Evolutionary conservation across 30 jellyfish, hydroid and myxozoan species (phyloP).

Genomic region (Morbakka virulenta): DNA sequence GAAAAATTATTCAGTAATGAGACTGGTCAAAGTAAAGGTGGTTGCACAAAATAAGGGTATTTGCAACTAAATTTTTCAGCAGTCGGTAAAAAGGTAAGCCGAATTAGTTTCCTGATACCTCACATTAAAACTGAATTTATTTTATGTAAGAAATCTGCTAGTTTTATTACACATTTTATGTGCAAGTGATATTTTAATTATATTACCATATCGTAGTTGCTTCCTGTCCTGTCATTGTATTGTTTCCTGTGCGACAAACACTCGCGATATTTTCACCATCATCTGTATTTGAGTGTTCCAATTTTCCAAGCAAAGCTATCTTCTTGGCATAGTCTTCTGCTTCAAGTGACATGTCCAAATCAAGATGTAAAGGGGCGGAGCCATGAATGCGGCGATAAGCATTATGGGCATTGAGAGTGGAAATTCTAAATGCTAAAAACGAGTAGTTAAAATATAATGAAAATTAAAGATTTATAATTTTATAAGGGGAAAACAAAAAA

Average conservation of each 20-base stretch:
- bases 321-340: constrained; percentile 87
- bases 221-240: constrained; percentile 79
- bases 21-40: too few relatives aligned
- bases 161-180: too few relatives aligned
- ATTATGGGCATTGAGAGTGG: constrained; percentile 86
- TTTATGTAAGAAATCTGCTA: too few relatives aligned
- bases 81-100: too few relatives aligned
- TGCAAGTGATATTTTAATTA: too few relatives aligned
- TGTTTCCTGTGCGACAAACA: constrained; percentile 73
- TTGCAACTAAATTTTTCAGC: too few relatives aligned
- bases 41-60: too few relatives aligned
- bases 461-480: neutral
- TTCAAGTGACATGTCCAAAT: constrained; percentile 71
- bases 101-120: too few relatives aligned
- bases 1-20: too few relatives aligned
- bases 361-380: constrained; percentile 50
- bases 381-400: constrained; percentile 71
- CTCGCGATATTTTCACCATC: constrained; percentile 98
- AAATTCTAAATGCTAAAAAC: constrained; percentile 56
- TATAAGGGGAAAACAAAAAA: neutral
- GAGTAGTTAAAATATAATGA: neutral
- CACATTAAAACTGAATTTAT: too few relatives aligned
- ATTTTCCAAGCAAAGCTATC: constrained; percentile 78
- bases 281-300: constrained; percentile 86
- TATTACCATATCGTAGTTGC: constrained; percentile 92